A percentile compares a stretch with the other conserved stretches of the same genome.
phyloP scores from a whole-genome alignment of 30 jellyfish, hydroid and myxozoan species.

The Haliclystus octoradiatus region DNA sequence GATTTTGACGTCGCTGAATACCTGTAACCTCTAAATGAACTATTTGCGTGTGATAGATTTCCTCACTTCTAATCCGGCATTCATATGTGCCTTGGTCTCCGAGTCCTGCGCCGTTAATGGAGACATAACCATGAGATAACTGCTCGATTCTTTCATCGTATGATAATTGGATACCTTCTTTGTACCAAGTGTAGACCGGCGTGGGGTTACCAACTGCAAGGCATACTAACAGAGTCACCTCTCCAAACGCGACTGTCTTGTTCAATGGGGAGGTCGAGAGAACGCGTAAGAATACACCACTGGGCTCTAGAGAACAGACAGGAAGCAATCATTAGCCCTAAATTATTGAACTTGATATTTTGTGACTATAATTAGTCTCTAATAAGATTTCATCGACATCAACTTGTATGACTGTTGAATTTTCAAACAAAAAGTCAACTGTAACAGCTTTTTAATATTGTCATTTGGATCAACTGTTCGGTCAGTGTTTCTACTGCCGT shows the following conservation, averaged over 20 bases:
- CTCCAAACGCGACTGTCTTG: slow-evolving; percentile 23
- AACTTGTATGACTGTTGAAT: too few species aligned
- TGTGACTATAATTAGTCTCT: too few species aligned
- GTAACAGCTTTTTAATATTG: too few species aligned
- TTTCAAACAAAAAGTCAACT: too few species aligned
- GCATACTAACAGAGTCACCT: slow-evolving; percentile 34
- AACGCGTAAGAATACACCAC: neutral
- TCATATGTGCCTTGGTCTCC: slow-evolving; percentile 52
- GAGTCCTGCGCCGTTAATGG: slow-evolving; percentile 12
- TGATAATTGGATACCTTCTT: slow-evolving; percentile 38
- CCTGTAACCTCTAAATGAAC: slow-evolving; percentile 41
- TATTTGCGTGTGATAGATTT: slow-evolving; percentile 6
- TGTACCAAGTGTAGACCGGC: slow-evolving; percentile 44
- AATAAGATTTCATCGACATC: too few species aligned
- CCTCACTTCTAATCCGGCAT: slow-evolving; percentile 20
- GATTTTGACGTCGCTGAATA: neutral
- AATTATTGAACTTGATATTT: too few species aligned
- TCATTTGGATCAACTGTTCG: too few species aligned
- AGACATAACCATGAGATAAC: slow-evolving; percentile 26
- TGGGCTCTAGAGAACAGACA: slow-evolving; percentile 1
- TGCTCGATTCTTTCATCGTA: slow-evolving; percentile 2
- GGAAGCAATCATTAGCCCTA: too few species aligned
- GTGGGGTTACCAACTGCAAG: slow-evolving; percentile 18
- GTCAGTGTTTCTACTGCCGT: too few species aligned
- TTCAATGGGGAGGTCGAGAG: slow-evolving; percentile 23